These are phyloP conservation scores for Latheticus oryzae DNA, from an alignment of 2,888 invertebrate genomes.

Conservation along the genomic window DNA sequence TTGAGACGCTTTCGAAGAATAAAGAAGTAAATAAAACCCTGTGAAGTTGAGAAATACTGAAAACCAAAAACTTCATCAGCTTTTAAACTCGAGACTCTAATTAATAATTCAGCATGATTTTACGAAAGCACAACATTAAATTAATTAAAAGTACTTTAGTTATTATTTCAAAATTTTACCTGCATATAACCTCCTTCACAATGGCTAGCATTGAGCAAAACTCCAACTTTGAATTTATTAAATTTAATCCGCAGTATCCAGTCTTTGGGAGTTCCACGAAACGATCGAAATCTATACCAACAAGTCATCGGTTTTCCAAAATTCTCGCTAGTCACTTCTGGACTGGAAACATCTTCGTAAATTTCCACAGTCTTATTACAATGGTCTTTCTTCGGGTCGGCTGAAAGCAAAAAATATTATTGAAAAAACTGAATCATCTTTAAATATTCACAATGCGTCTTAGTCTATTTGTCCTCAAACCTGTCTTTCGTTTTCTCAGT, in stretches of 20 bases:
- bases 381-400: conserved; percentile 82
- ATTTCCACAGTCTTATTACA: conserved; percentile 96
- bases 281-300: conserved; percentile 90
- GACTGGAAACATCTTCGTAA: conserved; percentile 91
- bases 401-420: conserved; percentile 58
- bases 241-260: conserved; percentile 91
- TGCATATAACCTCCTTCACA: conserved; percentile 91
- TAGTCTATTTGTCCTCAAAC: no score
- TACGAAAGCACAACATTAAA: background rate
- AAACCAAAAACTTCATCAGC: conserved; percentile 9
- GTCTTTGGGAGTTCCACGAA: conserved; percentile 88
- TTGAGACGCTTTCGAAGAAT: conserved; percentile 10
- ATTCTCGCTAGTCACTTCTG: conserved; percentile 84
- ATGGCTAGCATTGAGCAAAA: conserved; percentile 85
- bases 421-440: no score
- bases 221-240: conserved; percentile 93
- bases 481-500: no score
- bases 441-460: no score
- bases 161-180: no score
- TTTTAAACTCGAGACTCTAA: conserved; percentile 12
- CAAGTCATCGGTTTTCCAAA: conserved; percentile 89
- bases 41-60: conserved; percentile 5
- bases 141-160: no score
- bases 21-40: conserved; percentile 17
- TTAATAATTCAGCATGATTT: conserved; percentile 5